phyloP scores from a whole-genome alignment of 2,888 invertebrate species.

The Uropetala carovei region DNA sequence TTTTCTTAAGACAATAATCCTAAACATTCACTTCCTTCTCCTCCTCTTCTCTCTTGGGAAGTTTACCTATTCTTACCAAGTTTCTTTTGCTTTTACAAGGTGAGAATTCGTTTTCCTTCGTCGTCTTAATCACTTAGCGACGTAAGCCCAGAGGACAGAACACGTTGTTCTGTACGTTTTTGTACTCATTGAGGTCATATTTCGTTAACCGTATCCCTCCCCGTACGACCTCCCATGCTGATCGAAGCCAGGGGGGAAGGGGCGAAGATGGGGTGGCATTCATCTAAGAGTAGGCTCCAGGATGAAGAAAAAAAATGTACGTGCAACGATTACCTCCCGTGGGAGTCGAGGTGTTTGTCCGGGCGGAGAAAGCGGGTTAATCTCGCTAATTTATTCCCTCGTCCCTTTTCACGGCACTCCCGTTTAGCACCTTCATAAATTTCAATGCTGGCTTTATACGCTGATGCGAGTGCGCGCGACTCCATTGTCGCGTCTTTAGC shows the following conservation, averaged over 20 bases:
- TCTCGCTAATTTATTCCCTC: constrained; percentile 56
- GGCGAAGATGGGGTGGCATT: background rate
- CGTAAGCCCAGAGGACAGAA: no score
- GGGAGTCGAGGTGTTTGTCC: constrained; percentile 14
- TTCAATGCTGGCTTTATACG: constrained; percentile 1
- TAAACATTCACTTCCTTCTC: no score
- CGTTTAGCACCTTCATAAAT: constrained; percentile 45
- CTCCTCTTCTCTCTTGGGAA: no score
- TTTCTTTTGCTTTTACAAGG: no score
- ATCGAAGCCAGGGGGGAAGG: constrained; percentile 7
- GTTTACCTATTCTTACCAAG: no score
- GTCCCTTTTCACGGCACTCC: background rate
- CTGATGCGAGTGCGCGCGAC: background rate
- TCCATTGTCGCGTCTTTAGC: background rate
- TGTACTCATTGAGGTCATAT: background rate
- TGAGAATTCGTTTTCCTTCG: no score
- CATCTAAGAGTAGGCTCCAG: background rate
- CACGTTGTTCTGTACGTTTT: background rate
- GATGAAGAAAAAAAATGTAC: background rate
- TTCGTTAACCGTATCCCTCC: background rate
- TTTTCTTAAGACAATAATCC: no score
- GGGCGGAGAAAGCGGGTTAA: constrained; percentile 57
- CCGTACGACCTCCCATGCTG: background rate
- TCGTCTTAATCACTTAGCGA: no score
- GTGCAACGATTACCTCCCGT: background rate